These are phyloP conservation scores for Acridotheres tristis DNA, from an alignment of 2,797 vertebrate genomes.

Conservation along the genomic window DNA sequence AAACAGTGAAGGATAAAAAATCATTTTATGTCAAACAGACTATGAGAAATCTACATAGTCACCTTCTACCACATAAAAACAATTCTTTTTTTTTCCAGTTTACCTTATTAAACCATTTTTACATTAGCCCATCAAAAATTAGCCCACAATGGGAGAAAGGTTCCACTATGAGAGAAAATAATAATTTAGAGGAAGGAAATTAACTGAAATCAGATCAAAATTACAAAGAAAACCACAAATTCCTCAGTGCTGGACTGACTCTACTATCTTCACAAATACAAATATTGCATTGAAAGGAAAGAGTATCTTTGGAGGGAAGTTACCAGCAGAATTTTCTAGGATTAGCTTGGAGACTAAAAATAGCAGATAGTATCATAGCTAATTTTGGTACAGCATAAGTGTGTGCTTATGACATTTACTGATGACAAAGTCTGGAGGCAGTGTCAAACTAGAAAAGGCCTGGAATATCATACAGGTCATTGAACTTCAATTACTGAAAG, in stretches of 20 bases:
- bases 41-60: not conserved
- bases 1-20: not conserved
- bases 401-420: slow-evolving; percentile 57
- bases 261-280: not conserved
- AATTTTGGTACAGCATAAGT: slow-evolving; percentile 12
- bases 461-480: slow-evolving; percentile 14
- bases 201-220: not conserved
- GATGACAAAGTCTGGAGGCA: slow-evolving; percentile 44
- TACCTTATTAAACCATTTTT: not conserved
- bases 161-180: not conserved
- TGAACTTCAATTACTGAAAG: slow-evolving; percentile 40
- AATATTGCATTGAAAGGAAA: not conserved
- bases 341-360: slow-evolving; percentile 52
- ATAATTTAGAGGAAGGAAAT: not conserved
- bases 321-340: slow-evolving; percentile 16
- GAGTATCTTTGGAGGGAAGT: not conserved
- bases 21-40: not conserved
- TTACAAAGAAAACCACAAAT: not conserved
- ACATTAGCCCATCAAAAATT: not conserved
- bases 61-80: not conserved
- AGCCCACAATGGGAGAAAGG: not conserved
- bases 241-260: not conserved
- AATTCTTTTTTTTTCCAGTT: not conserved
- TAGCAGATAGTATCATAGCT: slow-evolving; percentile 39
- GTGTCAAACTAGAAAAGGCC: slow-evolving; percentile 20